A percentile compares a stretch with the other conserved stretches of the same genome.
Conservation (phyloP, 2,113 vertebrate species). For the Patagioenas fasciata region DNA sequence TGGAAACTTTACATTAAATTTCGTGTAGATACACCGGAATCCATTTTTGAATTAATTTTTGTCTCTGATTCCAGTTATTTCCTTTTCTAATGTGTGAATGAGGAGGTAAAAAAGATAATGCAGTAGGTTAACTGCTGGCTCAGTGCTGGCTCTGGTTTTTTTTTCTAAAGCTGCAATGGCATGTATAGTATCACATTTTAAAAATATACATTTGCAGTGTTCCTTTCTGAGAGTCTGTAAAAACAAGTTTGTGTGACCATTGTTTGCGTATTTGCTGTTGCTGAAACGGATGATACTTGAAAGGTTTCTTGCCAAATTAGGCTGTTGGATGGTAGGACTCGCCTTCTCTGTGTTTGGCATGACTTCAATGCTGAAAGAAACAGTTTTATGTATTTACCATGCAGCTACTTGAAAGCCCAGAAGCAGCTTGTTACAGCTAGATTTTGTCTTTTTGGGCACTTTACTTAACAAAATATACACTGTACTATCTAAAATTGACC, state of each 20-base stretch:
- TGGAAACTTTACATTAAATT: background rate
- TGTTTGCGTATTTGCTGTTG: background rate
- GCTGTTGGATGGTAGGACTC: background rate
- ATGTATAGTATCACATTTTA: background rate
- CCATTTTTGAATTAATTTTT: background rate
- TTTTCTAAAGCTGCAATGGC: background rate
- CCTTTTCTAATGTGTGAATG: conserved; percentile 26
- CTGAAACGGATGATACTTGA: background rate
- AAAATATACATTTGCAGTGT: background rate
- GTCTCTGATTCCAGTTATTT: background rate
- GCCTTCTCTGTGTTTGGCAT: background rate
- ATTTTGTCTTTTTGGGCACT: background rate
- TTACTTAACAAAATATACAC: background rate
- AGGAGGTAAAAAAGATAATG: background rate
- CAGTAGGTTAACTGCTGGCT: conserved; percentile 6
- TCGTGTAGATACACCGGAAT: background rate
- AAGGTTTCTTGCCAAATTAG: background rate
- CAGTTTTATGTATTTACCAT: background rate
- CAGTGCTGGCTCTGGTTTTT: background rate
- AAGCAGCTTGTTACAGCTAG: background rate
- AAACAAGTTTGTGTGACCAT: background rate
- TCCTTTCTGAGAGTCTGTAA: background rate
- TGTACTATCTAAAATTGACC: background rate
- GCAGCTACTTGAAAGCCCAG: background rate
- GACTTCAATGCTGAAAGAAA: background rate